phyloP scores from a whole-genome alignment of 1,140 invertebrate genomes.

The Tetragonula clypearis region DNA sequence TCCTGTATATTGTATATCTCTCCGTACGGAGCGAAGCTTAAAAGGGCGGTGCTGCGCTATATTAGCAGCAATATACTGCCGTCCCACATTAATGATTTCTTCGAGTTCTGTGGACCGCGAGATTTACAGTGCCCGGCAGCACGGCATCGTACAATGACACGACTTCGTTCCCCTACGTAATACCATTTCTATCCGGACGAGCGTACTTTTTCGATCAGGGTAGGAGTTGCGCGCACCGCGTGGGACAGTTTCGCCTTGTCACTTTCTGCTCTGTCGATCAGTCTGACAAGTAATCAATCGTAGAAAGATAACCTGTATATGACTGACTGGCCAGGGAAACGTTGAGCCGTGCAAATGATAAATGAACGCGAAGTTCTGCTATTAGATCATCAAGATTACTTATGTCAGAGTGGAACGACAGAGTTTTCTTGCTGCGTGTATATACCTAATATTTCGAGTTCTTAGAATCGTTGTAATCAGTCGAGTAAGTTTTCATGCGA shows the following conservation, averaged over 20 bases:
- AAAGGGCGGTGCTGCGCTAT: conserved; percentile 65
- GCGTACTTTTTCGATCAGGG: conserved; percentile 10
- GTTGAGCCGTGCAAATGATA: not conserved
- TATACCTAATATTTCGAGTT: not conserved
- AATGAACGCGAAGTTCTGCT: not conserved
- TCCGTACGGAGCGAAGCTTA: conserved; percentile 5
- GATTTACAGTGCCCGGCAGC: conserved; percentile 71
- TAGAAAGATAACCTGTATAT: not conserved
- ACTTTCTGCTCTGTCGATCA: conserved; percentile 18
- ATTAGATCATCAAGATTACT: not conserved
- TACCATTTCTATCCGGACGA: conserved; percentile 13
- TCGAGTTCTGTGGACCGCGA: conserved; percentile 63
- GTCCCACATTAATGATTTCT: conserved; percentile 69
- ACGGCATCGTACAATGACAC: conserved; percentile 40
- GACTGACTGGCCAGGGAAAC: not conserved
- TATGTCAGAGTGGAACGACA: not conserved
- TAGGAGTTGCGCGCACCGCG: conserved; percentile 3
- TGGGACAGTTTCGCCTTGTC: conserved; percentile 13
- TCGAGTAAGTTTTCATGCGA: not conserved
- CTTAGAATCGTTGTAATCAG: not conserved
- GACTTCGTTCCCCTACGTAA: conserved; percentile 28
- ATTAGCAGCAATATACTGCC: conserved; percentile 67
- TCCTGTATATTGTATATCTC: not conserved
- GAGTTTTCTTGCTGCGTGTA: not conserved
- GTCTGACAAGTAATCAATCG: conserved; percentile 20